Base-by-base conservation (phyloP, 2,888 invertebrate species). In the Bombylius major region DNA sequence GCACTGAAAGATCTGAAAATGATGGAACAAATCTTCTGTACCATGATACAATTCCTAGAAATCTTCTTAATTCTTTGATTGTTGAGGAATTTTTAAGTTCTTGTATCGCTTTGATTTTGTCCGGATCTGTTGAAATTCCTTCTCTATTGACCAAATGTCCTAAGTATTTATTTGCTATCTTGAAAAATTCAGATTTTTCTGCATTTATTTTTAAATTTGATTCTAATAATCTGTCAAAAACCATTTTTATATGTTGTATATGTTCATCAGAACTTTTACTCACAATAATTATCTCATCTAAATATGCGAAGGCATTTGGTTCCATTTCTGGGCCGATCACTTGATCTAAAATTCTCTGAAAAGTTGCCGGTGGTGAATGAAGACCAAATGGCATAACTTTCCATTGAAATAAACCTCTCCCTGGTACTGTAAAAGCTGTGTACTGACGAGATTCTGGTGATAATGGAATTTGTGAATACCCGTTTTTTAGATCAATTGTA, bases 261-360 rank as follows among this genome's bases (percentile, higher is more conserved):
- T 57, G 50, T 13, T 57, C 52, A 4, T 55, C n/a, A 23, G 52
- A 54, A 8, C 33, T 23, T 32, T 51, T 36, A 9, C 50, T 52
- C 8, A 55, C 42, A 0, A 57, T n/a, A 14, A 54, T 51, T 4
- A 57, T 47, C 14, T 57, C 57, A 23, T 57, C 54, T 33, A 54
- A 12, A 32, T 57, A 57, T n/a, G 51, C 50, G 44, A 54, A 57
- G 3, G 51, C 57, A 39, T 33, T 39, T 4, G 54, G 54, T 34
- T 53, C 53, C 33, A 52, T 7, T 7, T 52, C 53, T 9, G 47
- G 33, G 34, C 53, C 53, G 1, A 53, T 46, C 11, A 53, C 47
- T 4, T 47, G 46, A 12, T 36, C 46, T 36, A 53, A 36, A 5
- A 52, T 31, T 39, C 52, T 50, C 14, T 58, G 54, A 31, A 55